A percentile compares a stretch with the other conserved stretches of the same genome.
phyloP scores from a whole-genome alignment of 1,140 invertebrate genomes.

The Drosophila arawakana region DNA sequence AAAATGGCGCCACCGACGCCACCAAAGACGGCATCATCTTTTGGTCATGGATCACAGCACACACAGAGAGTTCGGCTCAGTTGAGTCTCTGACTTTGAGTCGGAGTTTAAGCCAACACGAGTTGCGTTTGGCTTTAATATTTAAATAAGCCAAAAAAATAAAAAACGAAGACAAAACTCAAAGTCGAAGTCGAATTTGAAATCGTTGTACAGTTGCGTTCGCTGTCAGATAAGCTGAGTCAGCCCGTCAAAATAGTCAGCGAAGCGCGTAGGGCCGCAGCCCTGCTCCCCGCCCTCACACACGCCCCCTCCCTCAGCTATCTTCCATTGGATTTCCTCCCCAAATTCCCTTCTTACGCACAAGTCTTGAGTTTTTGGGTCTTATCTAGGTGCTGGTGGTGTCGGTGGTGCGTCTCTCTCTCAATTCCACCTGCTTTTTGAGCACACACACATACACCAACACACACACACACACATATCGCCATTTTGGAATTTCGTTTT shows the following conservation, averaged over 20 bases:
- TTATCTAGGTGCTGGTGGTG: slow-evolving; percentile 39
- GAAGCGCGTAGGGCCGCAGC: slow-evolving; percentile 60
- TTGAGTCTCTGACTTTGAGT: background rate
- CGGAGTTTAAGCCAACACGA: slow-evolving; percentile 15
- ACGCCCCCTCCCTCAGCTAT: background rate
- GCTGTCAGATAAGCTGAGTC: slow-evolving; percentile 54
- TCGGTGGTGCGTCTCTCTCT: slow-evolving; percentile 12
- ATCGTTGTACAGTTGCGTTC: slow-evolving; percentile 61
- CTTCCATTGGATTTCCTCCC: background rate
- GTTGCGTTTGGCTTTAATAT: slow-evolving; percentile 27
- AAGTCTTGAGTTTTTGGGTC: slow-evolving; percentile 51
- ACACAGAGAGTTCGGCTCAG: slow-evolving; percentile 20
- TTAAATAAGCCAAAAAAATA: slow-evolving; percentile 44
- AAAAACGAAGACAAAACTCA: no score
- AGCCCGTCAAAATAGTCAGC: slow-evolving; percentile 52
- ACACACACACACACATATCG: slow-evolving; percentile 17
- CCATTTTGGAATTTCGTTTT: slow-evolving; percentile 80
- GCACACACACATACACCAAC: background rate
- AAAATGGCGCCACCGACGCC: slow-evolving; percentile 66
- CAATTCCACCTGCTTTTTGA: slow-evolving; percentile 52
- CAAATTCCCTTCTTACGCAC: slow-evolving; percentile 8
- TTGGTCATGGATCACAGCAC: slow-evolving; percentile 75
- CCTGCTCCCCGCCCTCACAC: background rate
- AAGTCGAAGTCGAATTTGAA: slow-evolving; percentile 8
- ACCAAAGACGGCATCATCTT: slow-evolving; percentile 21